phyloP scores from a whole-genome alignment of 2,888 invertebrate genomes.

The Formica aserva region DNA sequence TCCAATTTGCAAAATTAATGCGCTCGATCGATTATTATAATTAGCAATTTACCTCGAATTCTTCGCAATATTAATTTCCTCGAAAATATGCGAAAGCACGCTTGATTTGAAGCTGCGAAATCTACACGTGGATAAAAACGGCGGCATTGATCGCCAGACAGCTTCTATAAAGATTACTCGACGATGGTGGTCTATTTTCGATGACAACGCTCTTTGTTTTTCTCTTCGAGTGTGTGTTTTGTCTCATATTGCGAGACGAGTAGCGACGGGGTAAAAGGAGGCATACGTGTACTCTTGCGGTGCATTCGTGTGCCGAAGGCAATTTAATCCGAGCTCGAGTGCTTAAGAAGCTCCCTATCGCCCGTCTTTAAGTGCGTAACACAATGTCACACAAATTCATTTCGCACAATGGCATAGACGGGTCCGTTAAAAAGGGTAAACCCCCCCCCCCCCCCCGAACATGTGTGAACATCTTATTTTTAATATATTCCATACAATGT shows the following conservation, averaged over 20 bases:
- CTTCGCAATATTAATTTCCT: not conserved
- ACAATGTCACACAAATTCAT: constrained; percentile 70
- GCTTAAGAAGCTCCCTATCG: constrained; percentile 51
- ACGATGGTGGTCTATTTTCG: constrained; percentile 62
- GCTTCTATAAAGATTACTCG: not conserved
- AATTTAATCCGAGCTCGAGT: constrained; percentile 33
- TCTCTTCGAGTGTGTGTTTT: constrained; percentile 46
- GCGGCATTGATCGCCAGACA: not conserved
- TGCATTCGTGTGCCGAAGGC: constrained; percentile 22
- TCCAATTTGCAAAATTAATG: not conserved
- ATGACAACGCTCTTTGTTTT: constrained; percentile 48
- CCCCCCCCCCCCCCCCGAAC: no score
- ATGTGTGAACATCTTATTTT: no score
- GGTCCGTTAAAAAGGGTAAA: not conserved
- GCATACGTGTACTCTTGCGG: not conserved
- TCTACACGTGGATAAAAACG: not conserved
- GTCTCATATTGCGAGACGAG: constrained; percentile 40
- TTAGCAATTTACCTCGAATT: not conserved
- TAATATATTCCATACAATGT: not conserved
- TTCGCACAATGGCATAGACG: not conserved
- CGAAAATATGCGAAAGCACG: not conserved
- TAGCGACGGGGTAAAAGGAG: not conserved
- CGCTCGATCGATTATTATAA: not conserved
- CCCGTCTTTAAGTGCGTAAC: constrained; percentile 31
- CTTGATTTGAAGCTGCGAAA: not conserved